Evolutionary conservation across 2,888 invertebrate species (phyloP), one percentile per base, ranked within the genome.

Genomic region (Eristalinus sepulchralis): DNA sequence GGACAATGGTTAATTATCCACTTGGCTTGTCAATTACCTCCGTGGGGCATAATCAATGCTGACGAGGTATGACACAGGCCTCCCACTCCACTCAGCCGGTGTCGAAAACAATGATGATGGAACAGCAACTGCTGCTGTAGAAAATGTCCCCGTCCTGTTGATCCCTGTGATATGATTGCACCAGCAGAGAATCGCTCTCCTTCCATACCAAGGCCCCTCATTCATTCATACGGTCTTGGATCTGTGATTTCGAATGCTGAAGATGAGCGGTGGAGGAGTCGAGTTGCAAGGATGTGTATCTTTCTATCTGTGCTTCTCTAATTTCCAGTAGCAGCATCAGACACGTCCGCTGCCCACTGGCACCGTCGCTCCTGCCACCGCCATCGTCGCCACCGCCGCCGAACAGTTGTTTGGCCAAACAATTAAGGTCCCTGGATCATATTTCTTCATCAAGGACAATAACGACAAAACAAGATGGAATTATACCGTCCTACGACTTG

Each of bases 1-100:
- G 86, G 71, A 86, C 78, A 86, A 83, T 86, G 70, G 75, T 75
- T 86, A 83, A 83, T 86, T 86, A 86, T 83, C 79, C 79, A 83
- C 82, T 86, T 86, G 86, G 78, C 71, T 86, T 79, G 83, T 53
- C 78, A 71, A 70, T 79, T 79, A 86, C 62, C 72, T 79, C 86
- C 71, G 55, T 36, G 13, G 78, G 78, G 83, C 70, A 62, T 73
- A 83, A 78, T 83, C 83, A 78, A 78, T 78, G 39, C 27, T 62
- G 67, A 77, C 64, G 53, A 20, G 72, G 55, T 31, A 71, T 63
- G 70, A 47, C 55, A 78, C n/a, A n/a, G n/a, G 31, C 36, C 17
- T 17, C 8, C 47, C 17, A 2, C n/a, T 17, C 47, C 17, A 17
- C 47, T 27, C 9, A 47, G 17, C 8, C 27, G 13, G 67, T 36